Percentiles rank a stretch among this genome's conserved stretches.
Evolutionary conservation across 2,888 invertebrate species (phyloP).

Genomic region (Diogma glabrata): DNA sequence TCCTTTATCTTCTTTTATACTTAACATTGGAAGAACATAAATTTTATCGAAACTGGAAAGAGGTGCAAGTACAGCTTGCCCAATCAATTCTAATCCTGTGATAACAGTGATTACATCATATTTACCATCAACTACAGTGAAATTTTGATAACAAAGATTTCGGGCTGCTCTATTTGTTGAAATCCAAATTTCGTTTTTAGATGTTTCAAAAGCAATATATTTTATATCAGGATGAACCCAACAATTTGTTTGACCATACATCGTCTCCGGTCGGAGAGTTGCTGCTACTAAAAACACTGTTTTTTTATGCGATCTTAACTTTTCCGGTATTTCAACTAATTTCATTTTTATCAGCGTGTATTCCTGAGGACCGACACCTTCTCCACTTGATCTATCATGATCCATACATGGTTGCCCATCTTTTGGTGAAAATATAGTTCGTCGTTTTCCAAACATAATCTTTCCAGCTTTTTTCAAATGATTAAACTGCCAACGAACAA

Average conservation of each 20-base stretch:
- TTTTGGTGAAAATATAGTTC: constrained; percentile 90
- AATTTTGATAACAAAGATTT: constrained; percentile 94
- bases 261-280: constrained; percentile 96
- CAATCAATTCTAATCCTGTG: constrained; percentile 67
- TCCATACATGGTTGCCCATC: constrained; percentile 99
- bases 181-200: constrained; percentile 66
- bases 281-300: constrained; percentile 70
- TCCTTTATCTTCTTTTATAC: constrained; percentile 95
- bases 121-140: constrained; percentile 69
- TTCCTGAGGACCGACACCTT: constrained; percentile 97
- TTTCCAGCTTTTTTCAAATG: constrained; percentile 76
- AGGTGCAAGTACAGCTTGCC: constrained; percentile 73
- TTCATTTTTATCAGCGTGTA: constrained; percentile 95
- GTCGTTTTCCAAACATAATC: constrained; percentile 92
- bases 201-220: constrained; percentile 75
- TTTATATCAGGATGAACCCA: constrained; percentile 94
- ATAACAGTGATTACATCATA: constrained; percentile 57
- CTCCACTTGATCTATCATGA: constrained; percentile 90
- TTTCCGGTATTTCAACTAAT: constrained; percentile 43
- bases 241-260: constrained; percentile 99
- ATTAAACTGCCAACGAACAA: constrained; percentile 93
- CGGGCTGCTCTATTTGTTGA: constrained; percentile 80
- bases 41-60: constrained; percentile 70
- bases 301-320: constrained; percentile 38
- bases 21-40: constrained; percentile 94